Base-by-base conservation (phyloP, 2,888 invertebrate species). In the Acheta domesticus region DNA sequence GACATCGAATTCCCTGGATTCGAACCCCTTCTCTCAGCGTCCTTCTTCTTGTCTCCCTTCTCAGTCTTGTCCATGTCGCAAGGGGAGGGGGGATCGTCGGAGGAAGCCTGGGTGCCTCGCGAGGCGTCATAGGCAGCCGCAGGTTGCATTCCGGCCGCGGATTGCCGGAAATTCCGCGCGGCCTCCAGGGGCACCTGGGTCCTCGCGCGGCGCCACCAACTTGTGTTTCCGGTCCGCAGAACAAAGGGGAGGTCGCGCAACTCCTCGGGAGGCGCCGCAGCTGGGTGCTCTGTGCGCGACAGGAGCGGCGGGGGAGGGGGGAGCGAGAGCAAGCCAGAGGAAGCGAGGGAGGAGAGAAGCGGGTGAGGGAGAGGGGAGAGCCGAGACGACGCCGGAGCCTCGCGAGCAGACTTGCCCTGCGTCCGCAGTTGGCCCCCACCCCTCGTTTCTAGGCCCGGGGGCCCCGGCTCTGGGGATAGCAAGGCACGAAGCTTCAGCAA, bases 181-280 rank as follows among this genome's bases (percentile, higher is more conserved):
- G 36, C 36, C 36, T 36, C 36, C 36, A 36, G 36, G 36, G 62
- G 62, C 62, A n/a, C 16, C 16, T 62, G 62, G n/a, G n/a, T 14
- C 16, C 14, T 14, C 16, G 62, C n/a, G 62, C 14, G 62, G 16
- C 16, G 14, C 16, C 62, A 0, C 62, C 62, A 62, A 62, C 62
- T 62, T 62, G 62, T 62, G 62, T n/a, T 62, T 62, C 62, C 62
- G 62, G 62, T 62, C n/a, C 62, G 62, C 62, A 62, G 62, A n/a
- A 62, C 62, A 62, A 62, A n/a, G 62, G 62, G n/a, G n/a, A n/a
- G 62, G 62, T 62, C 62, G 14, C 62, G 62, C 62, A 19, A 14
- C 62, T 14, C n/a, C 62, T 62, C 14, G 14, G 16, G 62, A 62
- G 62, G 62, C 62, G 14, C n/a, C 62, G n/a, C 62, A 62, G 62